Percentiles rank a stretch among this genome's conserved stretches.
Conservation (phyloP, 1,140 invertebrate genomes). For the Akabosia matsudoensis region DNA sequence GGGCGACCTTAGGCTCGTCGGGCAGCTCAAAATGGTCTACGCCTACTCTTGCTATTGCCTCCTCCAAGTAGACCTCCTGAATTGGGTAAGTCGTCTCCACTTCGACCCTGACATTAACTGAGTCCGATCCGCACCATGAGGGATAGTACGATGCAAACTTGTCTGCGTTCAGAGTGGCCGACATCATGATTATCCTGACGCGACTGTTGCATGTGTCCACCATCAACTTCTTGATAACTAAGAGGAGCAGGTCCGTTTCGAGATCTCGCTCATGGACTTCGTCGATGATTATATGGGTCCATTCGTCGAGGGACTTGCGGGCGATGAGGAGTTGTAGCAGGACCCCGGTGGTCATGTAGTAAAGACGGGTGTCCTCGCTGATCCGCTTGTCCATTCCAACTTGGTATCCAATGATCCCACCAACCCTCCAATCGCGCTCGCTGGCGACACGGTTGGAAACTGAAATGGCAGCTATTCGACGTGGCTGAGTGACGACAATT, state of each 20-base stretch:
- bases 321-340: constrained; percentile 64
- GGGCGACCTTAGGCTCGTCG: constrained; percentile 47
- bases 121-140: constrained; percentile 49
- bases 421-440: constrained; percentile 79
- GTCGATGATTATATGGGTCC: constrained; percentile 89
- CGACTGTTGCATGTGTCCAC: constrained; percentile 31
- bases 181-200: constrained; percentile 59
- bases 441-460: constrained; percentile 84
- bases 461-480: constrained; percentile 85
- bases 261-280: constrained; percentile 93
- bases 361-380: constrained; percentile 70
- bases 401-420: constrained; percentile 83
- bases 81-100: constrained; percentile 58
- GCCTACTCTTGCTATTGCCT: constrained; percentile 51
- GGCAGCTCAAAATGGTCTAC: neutral
- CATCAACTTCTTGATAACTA: constrained; percentile 70
- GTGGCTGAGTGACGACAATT: constrained; percentile 88
- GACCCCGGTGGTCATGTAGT: constrained; percentile 79
- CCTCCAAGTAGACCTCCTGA: constrained; percentile 68
- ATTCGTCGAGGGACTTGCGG: constrained; percentile 58
- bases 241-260: constrained; percentile 88
- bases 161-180: constrained; percentile 57
- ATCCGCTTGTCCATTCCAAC: constrained; percentile 63
- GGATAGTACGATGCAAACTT: constrained; percentile 61
- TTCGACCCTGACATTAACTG: constrained; percentile 54